Evolutionary conservation across 2,888 invertebrate species (phyloP).

Genomic region (Eilema sororculum): DNA sequence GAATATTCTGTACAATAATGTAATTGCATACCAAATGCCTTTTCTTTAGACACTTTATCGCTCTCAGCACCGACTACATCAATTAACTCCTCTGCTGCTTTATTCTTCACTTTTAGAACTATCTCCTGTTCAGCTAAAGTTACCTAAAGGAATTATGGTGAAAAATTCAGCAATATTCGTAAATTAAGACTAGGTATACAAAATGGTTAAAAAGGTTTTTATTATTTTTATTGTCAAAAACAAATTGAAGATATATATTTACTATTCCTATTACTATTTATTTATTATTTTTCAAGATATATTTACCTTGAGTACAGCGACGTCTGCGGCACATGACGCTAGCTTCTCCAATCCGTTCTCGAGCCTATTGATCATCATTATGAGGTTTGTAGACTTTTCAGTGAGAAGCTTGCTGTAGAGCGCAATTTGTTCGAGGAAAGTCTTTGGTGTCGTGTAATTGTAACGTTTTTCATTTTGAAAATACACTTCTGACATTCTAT

Average conservation of each 20-base stretch:
- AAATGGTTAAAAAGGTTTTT: too few species aligned
- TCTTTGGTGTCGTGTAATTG: slow-evolving; percentile 98
- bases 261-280: too few species aligned
- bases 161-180: background rate
- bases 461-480: slow-evolving; percentile 94
- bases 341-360: slow-evolving; percentile 96
- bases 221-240: too few species aligned
- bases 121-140: slow-evolving; percentile 91
- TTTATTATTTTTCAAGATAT: too few species aligned
- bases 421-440: slow-evolving; percentile 96
- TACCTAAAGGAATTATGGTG: slow-evolving; percentile 64
- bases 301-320: slow-evolving; percentile 92
- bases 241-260: too few species aligned
- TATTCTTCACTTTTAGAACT: slow-evolving; percentile 94
- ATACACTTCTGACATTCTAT: slow-evolving; percentile 93
- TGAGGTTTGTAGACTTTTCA: slow-evolving; percentile 90
- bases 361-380: slow-evolving; percentile 92
- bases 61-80: slow-evolving; percentile 95
- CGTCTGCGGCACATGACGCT: slow-evolving; percentile 94
- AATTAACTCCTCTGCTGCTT: slow-evolving; percentile 95
- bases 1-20: background rate
- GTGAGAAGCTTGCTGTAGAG: slow-evolving; percentile 91
- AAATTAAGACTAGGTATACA: background rate
- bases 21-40: slow-evolving; percentile 89
- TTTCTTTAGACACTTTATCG: slow-evolving; percentile 95